Percentiles rank a stretch among this genome's conserved stretches.
phyloP scores from a whole-genome alignment of 2,888 invertebrate species.

The Keiferia lycopersicella region DNA sequence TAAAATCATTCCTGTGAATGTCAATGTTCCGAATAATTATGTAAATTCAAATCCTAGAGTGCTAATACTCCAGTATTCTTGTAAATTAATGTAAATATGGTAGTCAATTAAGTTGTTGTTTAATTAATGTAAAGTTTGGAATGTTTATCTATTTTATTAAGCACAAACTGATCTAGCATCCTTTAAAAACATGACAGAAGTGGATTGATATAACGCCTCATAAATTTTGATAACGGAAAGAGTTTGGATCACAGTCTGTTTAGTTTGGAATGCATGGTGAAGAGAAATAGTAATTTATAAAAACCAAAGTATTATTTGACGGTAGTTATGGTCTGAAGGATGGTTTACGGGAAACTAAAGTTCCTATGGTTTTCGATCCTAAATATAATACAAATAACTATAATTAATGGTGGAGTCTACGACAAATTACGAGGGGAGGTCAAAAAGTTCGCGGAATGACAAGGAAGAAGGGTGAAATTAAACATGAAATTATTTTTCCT shows the following conservation, averaged over 20 bases:
- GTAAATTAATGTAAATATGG: constrained; percentile 73
- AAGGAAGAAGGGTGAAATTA: too few relatives aligned
- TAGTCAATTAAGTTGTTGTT: constrained; percentile 60
- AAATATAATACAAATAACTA: constrained; percentile 25
- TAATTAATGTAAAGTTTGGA: constrained; percentile 57
- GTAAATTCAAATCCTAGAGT: constrained; percentile 63
- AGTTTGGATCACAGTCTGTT: not conserved
- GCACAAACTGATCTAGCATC: constrained; percentile 24
- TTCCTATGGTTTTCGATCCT: constrained; percentile 54
- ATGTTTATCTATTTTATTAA: constrained; percentile 50
- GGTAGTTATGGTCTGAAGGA: constrained; percentile 39
- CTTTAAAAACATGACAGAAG: constrained; percentile 5
- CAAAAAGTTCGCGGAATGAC: too few relatives aligned
- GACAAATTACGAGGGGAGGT: too few relatives aligned
- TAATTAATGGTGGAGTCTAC: constrained; percentile 13
- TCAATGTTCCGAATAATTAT: constrained; percentile 62
- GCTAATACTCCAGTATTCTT: constrained; percentile 64
- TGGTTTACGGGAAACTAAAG: constrained; percentile 55
- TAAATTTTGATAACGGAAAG: not conserved
- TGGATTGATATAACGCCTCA: constrained; percentile 8
- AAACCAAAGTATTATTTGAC: constrained; percentile 63
- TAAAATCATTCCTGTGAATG: constrained; percentile 63
- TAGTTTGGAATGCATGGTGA: not conserved
- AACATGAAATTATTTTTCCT: too few relatives aligned
- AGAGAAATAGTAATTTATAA: constrained; percentile 31